phyloP scores from a whole-genome alignment of 2,797 vertebrate genomes.

The Gallinago stenura region DNA sequence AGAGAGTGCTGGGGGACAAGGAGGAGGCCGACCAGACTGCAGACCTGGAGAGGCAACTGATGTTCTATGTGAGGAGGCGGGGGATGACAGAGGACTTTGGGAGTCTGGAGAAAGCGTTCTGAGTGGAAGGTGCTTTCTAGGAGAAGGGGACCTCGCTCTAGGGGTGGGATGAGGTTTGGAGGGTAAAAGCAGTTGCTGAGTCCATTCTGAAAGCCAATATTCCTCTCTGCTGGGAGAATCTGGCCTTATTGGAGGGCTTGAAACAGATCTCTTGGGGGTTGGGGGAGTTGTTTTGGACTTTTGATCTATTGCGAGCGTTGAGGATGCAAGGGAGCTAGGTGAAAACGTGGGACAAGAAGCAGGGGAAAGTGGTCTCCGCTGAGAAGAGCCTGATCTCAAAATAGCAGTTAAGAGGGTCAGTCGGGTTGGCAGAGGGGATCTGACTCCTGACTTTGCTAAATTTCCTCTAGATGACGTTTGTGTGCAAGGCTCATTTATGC shows the following conservation, averaged over 20 bases:
- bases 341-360: constrained; percentile 76
- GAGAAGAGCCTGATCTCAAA: constrained; percentile 86
- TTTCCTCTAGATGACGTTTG: constrained; percentile 73
- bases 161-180: constrained; percentile 21
- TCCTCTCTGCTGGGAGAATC: constrained; percentile 53
- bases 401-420: constrained; percentile 94
- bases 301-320: constrained; percentile 71
- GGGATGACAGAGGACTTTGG: not conserved
- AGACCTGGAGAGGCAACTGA: not conserved
- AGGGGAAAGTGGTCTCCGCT: constrained; percentile 70
- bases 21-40: not conserved
- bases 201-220: constrained; percentile 5
- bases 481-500: constrained; percentile 73
- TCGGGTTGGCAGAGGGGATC: constrained; percentile 84
- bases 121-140: not conserved
- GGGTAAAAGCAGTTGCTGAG: not conserved
- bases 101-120: constrained; percentile 1
- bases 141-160: not conserved
- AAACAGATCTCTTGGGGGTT: constrained; percentile 71
- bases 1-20: not conserved
- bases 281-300: constrained; percentile 62
- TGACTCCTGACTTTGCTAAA: constrained; percentile 67
- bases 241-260: constrained; percentile 55
- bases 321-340: constrained; percentile 65
- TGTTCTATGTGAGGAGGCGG: not conserved